These are phyloP conservation scores for Periophthalmodon schlosseri DNA, from an alignment of 2,113 vertebrate species.

Conservation along the genomic window DNA sequence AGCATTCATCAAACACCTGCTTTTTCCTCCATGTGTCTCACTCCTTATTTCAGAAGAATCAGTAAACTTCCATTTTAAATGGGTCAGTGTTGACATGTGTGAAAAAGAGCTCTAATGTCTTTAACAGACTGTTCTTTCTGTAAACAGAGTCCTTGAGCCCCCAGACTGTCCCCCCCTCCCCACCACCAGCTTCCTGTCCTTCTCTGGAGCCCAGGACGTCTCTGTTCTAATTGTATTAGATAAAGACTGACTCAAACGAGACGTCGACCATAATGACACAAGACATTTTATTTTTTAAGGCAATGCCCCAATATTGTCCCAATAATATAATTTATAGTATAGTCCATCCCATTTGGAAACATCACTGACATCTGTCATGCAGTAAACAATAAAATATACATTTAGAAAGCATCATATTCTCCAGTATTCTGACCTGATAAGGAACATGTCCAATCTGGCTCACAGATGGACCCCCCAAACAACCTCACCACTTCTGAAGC, in stretches of 20 bases:
- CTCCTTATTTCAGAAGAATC: neutral
- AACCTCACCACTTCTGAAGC: neutral
- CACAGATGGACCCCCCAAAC: neutral
- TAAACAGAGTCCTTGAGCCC: constrained; percentile 47
- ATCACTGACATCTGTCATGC: neutral
- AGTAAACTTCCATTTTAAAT: constrained; percentile 16
- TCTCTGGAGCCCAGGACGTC: constrained; percentile 8
- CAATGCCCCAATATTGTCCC: too few species aligned
- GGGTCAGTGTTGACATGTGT: constrained; percentile 28
- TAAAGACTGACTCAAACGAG: neutral
- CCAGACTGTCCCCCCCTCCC: constrained; percentile 22
- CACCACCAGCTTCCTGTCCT: constrained; percentile 43
- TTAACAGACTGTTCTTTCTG: constrained; percentile 45
- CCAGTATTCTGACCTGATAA: neutral
- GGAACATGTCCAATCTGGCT: neutral
- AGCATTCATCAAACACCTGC: constrained; percentile 23
- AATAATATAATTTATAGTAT: too few species aligned
- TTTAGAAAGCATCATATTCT: neutral
- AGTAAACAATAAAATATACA: neutral
- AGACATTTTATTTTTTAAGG: too few species aligned
- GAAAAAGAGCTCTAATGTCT: constrained; percentile 46
- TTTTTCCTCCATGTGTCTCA: neutral
- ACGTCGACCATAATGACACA: neutral
- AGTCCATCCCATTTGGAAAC: too few species aligned
- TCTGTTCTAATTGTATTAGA: neutral